phyloP scores from a whole-genome alignment of 2,888 invertebrate genomes.

The Thereva unica region DNA sequence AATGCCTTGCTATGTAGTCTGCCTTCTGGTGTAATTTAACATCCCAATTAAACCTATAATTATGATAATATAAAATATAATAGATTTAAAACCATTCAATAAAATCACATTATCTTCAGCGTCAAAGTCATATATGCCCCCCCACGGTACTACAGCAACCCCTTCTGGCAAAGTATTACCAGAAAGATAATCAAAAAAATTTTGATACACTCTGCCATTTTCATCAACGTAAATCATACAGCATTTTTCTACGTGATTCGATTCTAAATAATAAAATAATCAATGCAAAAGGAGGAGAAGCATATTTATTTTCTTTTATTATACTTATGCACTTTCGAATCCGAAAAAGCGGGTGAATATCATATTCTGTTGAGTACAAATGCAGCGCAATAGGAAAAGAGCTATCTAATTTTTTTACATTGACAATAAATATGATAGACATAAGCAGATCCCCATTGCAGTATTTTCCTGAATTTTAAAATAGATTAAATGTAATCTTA shows the following conservation, averaged over 20 bases:
- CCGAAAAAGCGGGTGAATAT: not conserved
- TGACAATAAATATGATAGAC: not conserved
- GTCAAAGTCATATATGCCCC: not conserved
- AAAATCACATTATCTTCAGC: not conserved
- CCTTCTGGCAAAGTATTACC: conserved; percentile 4
- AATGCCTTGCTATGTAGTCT: conserved; percentile 38
- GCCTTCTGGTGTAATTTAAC: conserved; percentile 48
- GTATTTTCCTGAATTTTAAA: not conserved
- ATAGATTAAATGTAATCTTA: not conserved
- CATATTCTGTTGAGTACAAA: not conserved
- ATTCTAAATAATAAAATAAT: not conserved
- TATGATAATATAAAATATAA: not conserved
- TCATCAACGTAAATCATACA: conserved; percentile 19
- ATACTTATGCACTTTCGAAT: not conserved
- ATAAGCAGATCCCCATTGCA: not conserved
- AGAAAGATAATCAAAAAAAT: not conserved
- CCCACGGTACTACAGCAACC: not conserved
- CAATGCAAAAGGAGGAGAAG: no score
- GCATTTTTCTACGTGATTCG: not conserved
- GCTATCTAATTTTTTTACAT: not conserved
- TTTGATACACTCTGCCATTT: conserved; percentile 5
- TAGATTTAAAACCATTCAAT: not conserved
- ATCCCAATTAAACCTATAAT: conserved; percentile 46
- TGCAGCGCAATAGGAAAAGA: no score
- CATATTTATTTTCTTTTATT: not conserved